Evolutionary conservation across 2,888 invertebrate genomes (phyloP), one percentile per base, ranked within the genome.

Genomic region (Melanostoma mellinum): DNA sequence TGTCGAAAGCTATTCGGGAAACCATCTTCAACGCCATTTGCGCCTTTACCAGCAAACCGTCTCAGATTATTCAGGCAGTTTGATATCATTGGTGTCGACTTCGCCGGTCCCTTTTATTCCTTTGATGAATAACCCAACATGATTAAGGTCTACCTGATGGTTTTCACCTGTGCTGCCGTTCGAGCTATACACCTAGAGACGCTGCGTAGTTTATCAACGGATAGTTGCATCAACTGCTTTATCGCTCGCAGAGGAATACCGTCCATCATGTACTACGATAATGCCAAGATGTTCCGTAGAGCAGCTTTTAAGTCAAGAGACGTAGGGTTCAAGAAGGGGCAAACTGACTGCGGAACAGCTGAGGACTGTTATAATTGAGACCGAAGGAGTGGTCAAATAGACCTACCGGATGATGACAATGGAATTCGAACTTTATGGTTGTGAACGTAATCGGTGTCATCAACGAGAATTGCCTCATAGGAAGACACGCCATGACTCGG

Each of bases 101-200:
- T 63, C 8, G 63, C 38, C 3, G 46, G 48, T 46, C 65, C 65
- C 6, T 40, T 50, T 20, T 30, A 48, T 48, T 20, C 36, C 8
- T 52, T 65, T 42, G 40, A 40, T 33, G 52, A 40, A 42, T n/a
- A 42, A 42, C 32, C 48, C 52, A 52, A 38, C 35, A 55, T 4
- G 10, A 20, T 1, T 35, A 53, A 55, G 55, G 20, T 40, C 5
- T 52, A 50, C 32, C 38, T 67, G 20, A 67, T 67, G 35, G 53
- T 53, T 44, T 38, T 65, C 33, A 52, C 65, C 8, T 65, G 40
- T 52, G 65, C 65, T 30, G 48, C 48, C 10, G 48, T 61, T 32
- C 52, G 52, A 42, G 65, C 63, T 38, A 50, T 42, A 3, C 42
- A 42, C 42, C 8, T 42, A 8, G 42, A 42, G 42, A 42, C 3